These are phyloP conservation scores for Bradypus variegatus DNA, from an alignment of 2,797 vertebrate genomes.

Conservation along the genomic window DNA sequence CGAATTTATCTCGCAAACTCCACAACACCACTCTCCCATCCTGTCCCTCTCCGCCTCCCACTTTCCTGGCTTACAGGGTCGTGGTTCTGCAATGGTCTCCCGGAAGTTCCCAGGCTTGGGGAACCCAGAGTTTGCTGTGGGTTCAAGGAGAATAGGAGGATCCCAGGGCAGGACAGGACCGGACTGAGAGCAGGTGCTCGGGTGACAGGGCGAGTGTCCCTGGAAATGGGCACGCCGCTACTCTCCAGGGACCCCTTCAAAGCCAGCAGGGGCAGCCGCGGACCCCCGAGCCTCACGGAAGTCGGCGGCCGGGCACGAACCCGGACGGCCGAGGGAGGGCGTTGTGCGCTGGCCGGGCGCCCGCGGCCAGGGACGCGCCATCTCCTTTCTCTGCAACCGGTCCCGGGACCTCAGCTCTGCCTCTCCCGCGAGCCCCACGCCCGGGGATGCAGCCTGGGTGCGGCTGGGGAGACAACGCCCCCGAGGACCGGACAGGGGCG, in stretches of 20 bases:
- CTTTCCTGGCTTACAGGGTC: not conserved
- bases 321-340: not conserved
- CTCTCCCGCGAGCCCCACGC: not conserved
- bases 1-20: no score
- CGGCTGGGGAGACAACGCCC: not conserved
- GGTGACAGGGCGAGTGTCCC: not conserved
- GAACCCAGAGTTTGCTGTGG: not conserved
- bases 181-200: not conserved
- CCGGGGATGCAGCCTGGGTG: not conserved
- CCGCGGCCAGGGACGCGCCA: not conserved
- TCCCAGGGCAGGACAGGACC: not conserved
- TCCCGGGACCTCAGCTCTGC: not conserved
- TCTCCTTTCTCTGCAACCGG: not conserved
- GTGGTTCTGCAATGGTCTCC: not conserved
- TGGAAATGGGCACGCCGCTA: not conserved
- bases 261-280: not conserved
- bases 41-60: not conserved
- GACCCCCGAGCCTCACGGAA: not conserved
- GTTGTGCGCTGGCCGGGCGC: not conserved
- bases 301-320: not conserved
- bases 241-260: not conserved
- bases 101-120: not conserved
- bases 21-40: not conserved
- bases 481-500: not conserved
- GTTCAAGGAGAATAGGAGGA: not conserved